Base-by-base conservation (phyloP, 2,797 vertebrate genomes). In the Craterocephalus amniculus region DNA sequence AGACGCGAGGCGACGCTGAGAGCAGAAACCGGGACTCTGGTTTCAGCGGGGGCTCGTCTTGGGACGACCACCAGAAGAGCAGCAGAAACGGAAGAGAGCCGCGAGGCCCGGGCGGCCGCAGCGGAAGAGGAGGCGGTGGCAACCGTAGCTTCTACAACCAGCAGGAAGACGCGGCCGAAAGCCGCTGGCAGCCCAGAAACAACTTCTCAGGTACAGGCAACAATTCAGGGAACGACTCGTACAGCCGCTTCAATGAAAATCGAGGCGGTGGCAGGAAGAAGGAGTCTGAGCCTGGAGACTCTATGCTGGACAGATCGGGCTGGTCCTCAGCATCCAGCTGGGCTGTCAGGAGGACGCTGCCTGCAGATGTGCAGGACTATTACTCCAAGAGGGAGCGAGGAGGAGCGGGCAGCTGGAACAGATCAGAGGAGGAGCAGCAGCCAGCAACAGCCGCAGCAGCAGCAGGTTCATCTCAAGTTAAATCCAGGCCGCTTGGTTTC, bases 271-370 rank as follows among this genome's bases (percentile, higher is more conserved):
- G 94, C 22, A 94, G 95, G 51, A 96, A 95, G 87, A 95, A 88
- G 63, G 97, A 97, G 4, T 85, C 90, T 0, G 96, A 98, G 3
- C 69, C 86, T 0, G 91, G 91, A 0, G 97, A 98, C 38, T 85
- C 93, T 0, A 93, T 95, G 20, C 81, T 95, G 18, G 98, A 99
- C 89, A 93, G 98, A 5, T 99, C 98, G 0, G 98, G 98, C n/a
- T 99, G 98, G 98, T 98, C 97, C 0, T 96, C 97, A 3, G 97
- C 97, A 0, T 99, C 98, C 59, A 99, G 97, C 83, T 99, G 97
- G 97, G 97, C 97, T 4, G 96, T 99, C 27, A 95, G 98, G 77
- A 96, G 95, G 86, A 98, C 96, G 10, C 93, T 99, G 0, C 98
- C 98, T n/a, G 97, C 97, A 22, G 98, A 99, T 75, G 98, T 99